phyloP scores from a whole-genome alignment of 2,113 vertebrate genomes.

The Azemiops feae region DNA sequence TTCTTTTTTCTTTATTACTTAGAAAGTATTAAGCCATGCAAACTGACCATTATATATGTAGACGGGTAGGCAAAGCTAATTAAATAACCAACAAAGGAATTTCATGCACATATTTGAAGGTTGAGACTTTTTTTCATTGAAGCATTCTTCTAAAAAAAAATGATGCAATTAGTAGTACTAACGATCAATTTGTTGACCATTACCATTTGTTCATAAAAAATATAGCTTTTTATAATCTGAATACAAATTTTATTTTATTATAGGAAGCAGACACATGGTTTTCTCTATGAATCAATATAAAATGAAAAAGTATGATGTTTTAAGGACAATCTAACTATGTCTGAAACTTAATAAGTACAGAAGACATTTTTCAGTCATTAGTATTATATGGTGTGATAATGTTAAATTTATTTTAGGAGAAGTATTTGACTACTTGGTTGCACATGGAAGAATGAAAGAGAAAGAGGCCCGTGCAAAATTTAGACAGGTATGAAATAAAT shows the following conservation, averaged over 20 bases:
- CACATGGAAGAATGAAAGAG: constrained; percentile 91
- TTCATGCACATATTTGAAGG: not conserved
- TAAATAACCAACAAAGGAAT: not conserved
- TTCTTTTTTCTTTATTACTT: not conserved
- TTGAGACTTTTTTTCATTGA: not conserved
- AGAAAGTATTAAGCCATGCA: too few relatives aligned
- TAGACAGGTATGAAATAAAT: constrained; percentile 80
- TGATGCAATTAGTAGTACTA: not conserved
- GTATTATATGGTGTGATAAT: constrained; percentile 18
- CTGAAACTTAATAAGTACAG: not conserved
- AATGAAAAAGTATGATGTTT: not conserved
- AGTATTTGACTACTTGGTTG: constrained; percentile 91
- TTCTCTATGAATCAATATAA: not conserved
- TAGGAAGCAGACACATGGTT: not conserved
- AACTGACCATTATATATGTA: not conserved
- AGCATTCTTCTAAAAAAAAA: not conserved
- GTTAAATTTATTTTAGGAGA: constrained; percentile 72
- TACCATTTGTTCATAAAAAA: not conserved
- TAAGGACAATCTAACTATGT: not conserved
- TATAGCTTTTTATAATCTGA: not conserved
- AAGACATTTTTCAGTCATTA: not conserved
- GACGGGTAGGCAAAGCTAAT: not conserved
- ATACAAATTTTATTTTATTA: not conserved
- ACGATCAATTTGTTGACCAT: not conserved
- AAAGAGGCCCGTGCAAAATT: constrained; percentile 90